A percentile compares a stretch with the other conserved stretches of the same genome.
These are phyloP conservation scores for Cynopterus sphinx DNA, from an alignment of 2,797 vertebrate species.

Conservation along the genomic window DNA sequence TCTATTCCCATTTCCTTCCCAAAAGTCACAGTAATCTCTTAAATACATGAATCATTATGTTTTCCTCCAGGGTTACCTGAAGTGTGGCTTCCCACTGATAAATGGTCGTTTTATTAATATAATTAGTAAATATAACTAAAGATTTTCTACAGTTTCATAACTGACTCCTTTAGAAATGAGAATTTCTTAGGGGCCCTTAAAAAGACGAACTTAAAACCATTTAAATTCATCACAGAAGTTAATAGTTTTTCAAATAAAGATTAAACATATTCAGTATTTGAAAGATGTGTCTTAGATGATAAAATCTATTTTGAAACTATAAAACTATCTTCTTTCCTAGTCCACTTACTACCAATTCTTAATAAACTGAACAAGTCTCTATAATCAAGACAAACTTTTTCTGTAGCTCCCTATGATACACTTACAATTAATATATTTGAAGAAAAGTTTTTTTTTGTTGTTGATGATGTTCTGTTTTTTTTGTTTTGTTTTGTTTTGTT, in stretches of 20 bases:
- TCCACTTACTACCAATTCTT: background rate
- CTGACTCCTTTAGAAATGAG: conserved; percentile 8
- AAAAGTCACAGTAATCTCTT: background rate
- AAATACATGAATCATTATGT: background rate
- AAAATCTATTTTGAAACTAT: background rate
- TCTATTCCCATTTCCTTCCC: background rate
- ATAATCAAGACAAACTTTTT: background rate
- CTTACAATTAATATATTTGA: background rate
- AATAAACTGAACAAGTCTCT: background rate
- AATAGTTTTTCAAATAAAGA: background rate
- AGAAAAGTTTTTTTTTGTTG: background rate
- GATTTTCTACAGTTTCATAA: background rate
- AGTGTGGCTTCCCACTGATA: background rate
- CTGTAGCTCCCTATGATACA: background rate
- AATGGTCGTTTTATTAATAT: background rate
- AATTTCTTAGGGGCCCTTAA: background rate
- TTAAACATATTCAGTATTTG: conserved; percentile 7
- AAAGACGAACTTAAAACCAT: background rate
- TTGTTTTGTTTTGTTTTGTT: too few species aligned
- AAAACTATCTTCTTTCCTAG: background rate
- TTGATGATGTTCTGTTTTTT: too few species aligned
- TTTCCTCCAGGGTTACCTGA: background rate
- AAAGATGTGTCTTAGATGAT: background rate
- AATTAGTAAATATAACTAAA: background rate
- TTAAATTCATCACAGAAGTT: background rate